phyloP scores from a whole-genome alignment of 2,797 vertebrate genomes.

The Coregonus suidteri region DNA sequence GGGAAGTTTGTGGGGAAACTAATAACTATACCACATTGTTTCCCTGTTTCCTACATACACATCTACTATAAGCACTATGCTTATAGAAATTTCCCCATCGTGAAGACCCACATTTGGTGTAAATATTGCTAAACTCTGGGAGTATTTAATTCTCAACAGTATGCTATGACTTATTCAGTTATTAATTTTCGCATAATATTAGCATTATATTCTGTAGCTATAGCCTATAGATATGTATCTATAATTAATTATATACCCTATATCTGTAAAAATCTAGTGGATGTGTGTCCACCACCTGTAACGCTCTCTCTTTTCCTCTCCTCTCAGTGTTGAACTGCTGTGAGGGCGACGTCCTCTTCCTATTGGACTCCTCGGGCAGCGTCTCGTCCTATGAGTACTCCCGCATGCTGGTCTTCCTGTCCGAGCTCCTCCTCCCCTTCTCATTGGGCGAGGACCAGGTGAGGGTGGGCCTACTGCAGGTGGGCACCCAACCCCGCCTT shows the following conservation, averaged over 20 bases:
- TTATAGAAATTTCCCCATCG: not conserved
- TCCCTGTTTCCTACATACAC: not conserved
- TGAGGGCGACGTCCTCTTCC: slow-evolving; percentile 89
- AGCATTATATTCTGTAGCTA: not conserved
- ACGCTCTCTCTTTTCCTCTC: not conserved
- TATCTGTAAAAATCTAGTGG: not conserved
- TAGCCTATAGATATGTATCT: not conserved
- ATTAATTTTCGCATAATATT: not conserved
- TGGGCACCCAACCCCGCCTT: slow-evolving; percentile 82
- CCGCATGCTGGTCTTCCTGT: slow-evolving; percentile 86
- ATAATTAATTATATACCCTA: not conserved
- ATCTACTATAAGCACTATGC: not conserved
- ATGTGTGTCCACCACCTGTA: not conserved
- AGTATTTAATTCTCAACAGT: too few relatives aligned
- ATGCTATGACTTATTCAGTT: too few relatives aligned
- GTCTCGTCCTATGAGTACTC: slow-evolving; percentile 91
- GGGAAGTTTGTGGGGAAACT: not conserved
- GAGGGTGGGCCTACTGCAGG: slow-evolving; percentile 85
- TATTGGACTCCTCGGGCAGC: slow-evolving; percentile 94
- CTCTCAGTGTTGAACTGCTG: slow-evolving; percentile 74
- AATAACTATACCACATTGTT: not conserved
- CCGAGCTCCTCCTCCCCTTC: slow-evolving; percentile 84
- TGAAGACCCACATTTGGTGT: too few relatives aligned
- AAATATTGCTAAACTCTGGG: too few relatives aligned
- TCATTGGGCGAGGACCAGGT: slow-evolving; percentile 83